A percentile compares a stretch with the other conserved stretches of the same genome.
Evolutionary conservation across 1,140 invertebrate genomes (phyloP).

Genomic region (Lepidurus apus): DNA sequence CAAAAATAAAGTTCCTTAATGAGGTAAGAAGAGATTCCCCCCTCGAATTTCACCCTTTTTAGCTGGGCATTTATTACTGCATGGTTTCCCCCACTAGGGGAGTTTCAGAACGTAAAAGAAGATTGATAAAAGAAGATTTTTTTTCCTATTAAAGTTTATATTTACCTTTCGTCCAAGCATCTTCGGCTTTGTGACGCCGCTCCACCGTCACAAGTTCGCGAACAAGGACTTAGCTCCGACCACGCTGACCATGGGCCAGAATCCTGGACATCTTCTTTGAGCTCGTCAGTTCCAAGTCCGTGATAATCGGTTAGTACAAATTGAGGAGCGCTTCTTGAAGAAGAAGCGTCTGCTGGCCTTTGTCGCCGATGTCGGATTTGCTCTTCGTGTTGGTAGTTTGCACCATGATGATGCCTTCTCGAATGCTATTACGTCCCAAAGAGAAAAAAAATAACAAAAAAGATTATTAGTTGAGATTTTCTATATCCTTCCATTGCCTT

Average conservation of each 20-base stretch:
- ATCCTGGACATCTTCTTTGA: constrained; percentile 29
- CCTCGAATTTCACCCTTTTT: neutral
- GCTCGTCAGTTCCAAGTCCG: neutral
- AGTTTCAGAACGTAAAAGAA: neutral
- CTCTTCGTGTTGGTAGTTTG: neutral
- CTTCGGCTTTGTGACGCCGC: constrained; percentile 55
- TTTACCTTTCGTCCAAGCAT: constrained; percentile 39
- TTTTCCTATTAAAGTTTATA: neutral
- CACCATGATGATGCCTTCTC: neutral
- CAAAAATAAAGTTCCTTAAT: neutral
- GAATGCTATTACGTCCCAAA: neutral
- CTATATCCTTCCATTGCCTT: no score
- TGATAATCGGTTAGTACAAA: constrained; percentile 20
- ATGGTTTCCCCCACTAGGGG: neutral
- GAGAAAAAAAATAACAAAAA: neutral
- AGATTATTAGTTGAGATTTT: neutral
- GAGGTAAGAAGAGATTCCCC: neutral
- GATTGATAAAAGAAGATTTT: constrained; percentile 27
- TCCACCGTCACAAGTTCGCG: constrained; percentile 82
- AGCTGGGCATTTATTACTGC: neutral
- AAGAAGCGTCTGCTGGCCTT: constrained; percentile 11
- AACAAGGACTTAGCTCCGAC: constrained; percentile 69
- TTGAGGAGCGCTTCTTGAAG: neutral
- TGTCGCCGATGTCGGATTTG: neutral
- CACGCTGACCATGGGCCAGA: constrained; percentile 53